Base-by-base conservation (phyloP, 2,888 invertebrate genomes). In the Phanerotoma sp. region DNA sequence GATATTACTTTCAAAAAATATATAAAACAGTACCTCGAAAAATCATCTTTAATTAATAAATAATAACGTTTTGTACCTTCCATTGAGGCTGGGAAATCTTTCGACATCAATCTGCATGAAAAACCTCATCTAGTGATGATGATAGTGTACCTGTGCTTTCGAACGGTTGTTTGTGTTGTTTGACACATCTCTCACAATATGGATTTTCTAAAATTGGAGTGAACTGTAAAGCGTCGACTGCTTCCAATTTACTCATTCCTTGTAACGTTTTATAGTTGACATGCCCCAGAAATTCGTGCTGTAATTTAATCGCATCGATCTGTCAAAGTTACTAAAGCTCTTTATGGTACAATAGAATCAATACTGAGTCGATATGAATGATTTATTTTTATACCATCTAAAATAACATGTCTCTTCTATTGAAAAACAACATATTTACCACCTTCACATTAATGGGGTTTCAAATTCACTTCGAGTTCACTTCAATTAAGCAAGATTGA, bases 201-300 rank as follows among this genome's bases (percentile, higher is more conserved):
- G 32, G 42, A 37, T 56, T 44, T 25, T 40, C 33, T 7, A 25
- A 20, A 13, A 33, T 21, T 25, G 41, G 28, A 13, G 44, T 30
- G 22, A 48, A 47, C 60, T 25, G 51, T 48, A 47, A 37, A 44
- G 45, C 52, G 5, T 52, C 18, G 7, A 45, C 51, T 13, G 30
- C n/a, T 15, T 15, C 45, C 3, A n/a, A 22, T 32, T 21, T n/a
- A n/a, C 15, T 7, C 50, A 58, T 56, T 30, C 53, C 20, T 49
- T 45, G 30, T 5, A 60, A 35, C 7, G 46, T 57, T 16, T 42
- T 37, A 32, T 46, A 57, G 48, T 60, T 57, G 3, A 49, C 22
- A 22, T 60, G 55, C 2, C 57, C 57, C 3, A 57, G 13, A n/a
- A 51, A 30, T 16, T 57, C 50, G 33, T 55, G 60, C 54, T 55